Conservation (phyloP, 2,113 vertebrate genomes). For the Callipepla squamata region DNA sequence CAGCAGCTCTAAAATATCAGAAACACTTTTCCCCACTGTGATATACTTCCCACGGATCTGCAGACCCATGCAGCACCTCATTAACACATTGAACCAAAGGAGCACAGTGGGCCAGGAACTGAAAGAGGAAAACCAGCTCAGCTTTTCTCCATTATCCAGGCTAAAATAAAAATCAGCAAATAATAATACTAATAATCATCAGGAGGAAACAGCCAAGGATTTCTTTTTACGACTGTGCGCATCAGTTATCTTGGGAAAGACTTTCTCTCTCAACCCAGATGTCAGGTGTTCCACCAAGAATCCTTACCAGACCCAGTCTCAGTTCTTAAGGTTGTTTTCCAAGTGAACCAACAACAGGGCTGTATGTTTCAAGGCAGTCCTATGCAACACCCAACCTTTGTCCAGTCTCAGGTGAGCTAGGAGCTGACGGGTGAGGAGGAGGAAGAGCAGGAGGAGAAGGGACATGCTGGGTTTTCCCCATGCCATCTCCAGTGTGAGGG, state of each 20-base stretch:
- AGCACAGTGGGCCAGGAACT: not conserved
- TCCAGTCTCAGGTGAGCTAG: rapidly evolving
- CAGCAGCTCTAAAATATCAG: not conserved
- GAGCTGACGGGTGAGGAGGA: not conserved
- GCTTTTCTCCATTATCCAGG: not conserved
- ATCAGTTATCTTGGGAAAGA: not conserved
- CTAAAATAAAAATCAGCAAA: not conserved
- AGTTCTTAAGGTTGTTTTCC: not conserved
- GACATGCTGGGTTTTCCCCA: not conserved
- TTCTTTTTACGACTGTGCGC: not conserved
- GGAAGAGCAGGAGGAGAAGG: not conserved
- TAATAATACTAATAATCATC: not conserved
- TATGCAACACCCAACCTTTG: rapidly evolving
- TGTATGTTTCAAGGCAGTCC: not conserved
- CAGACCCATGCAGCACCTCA: not conserved
- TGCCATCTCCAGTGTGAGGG: not conserved
- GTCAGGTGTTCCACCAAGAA: not conserved
- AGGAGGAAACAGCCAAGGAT: not conserved
- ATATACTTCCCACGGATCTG: not conserved
- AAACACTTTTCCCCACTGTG: not conserved
- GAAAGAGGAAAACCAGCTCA: not conserved
- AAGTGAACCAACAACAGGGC: not conserved
- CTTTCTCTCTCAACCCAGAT: slow-evolving; percentile 14
- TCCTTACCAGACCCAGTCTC: not conserved
- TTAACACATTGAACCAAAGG: rapidly evolving